phyloP scores from a whole-genome alignment of 2,888 invertebrate species.

The Gryllus longicercus region DNA sequence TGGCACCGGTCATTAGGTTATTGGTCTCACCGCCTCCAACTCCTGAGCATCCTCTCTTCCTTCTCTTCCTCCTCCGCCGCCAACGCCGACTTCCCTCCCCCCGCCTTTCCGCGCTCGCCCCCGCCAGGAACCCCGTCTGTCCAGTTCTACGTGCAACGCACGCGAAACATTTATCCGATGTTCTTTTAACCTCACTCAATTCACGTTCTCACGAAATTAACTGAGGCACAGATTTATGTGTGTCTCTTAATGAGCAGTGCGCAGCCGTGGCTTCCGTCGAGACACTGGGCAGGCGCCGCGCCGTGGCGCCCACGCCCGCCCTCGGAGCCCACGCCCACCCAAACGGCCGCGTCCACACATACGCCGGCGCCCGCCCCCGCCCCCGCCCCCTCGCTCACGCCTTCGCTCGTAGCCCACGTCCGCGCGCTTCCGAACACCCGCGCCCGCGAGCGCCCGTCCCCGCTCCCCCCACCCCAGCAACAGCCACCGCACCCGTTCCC shows the following conservation, averaged over 20 bases:
- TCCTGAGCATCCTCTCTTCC: background rate
- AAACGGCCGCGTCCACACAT: background rate
- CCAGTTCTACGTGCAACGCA: background rate
- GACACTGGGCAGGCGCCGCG: background rate
- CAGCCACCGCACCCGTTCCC: too few species aligned
- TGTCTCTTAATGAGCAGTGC: background rate
- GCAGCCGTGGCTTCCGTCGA: background rate
- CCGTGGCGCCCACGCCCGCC: background rate
- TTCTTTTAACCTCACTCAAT: conserved; percentile 9
- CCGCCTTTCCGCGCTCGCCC: background rate
- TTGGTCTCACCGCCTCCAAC: background rate
- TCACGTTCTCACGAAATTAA: conserved; percentile 7
- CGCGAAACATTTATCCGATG: background rate
- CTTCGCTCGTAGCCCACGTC: too few species aligned
- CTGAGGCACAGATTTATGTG: background rate
- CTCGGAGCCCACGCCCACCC: background rate
- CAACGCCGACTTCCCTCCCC: background rate
- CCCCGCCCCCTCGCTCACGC: too few species aligned
- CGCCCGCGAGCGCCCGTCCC: too few species aligned
- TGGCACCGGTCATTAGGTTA: conserved; percentile 4
- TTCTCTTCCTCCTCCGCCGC: background rate
- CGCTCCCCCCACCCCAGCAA: too few species aligned
- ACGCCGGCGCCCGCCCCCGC: background rate
- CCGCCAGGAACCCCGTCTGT: background rate
- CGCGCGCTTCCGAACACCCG: too few species aligned